Evolutionary conservation across 2,888 invertebrate genomes (phyloP).

Genomic region (Ormyrus nitidulus): DNA sequence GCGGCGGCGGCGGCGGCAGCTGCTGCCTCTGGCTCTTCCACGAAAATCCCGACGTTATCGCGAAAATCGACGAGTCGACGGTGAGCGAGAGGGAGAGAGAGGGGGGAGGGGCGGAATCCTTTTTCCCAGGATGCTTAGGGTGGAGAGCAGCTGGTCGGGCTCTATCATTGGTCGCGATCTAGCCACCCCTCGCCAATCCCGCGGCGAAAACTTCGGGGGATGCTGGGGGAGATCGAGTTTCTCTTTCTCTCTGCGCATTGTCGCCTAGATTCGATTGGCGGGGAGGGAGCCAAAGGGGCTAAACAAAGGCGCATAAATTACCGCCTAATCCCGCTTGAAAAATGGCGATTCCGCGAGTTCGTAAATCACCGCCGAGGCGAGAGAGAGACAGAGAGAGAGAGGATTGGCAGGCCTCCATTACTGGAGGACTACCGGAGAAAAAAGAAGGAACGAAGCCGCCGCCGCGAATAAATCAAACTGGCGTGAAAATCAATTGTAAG

Average conservation of each 20-base stretch:
- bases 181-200: conserved; percentile 72
- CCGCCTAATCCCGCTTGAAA: conserved; percentile 10
- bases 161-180: conserved; percentile 75
- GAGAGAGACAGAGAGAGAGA: conserved; percentile 7
- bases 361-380: conserved; percentile 24
- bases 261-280: not conserved
- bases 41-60: not conserved
- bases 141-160: conserved; percentile 63
- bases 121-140: conserved; percentile 53
- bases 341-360: conserved; percentile 23
- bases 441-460: conserved; percentile 59
- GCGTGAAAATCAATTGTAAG: conserved; percentile 72
- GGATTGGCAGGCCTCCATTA: conserved; percentile 62
- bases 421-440: not conserved
- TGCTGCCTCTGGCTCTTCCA: no score
- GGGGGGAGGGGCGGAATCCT: conserved; percentile 36
- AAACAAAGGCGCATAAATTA: conserved; percentile 1
- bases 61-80: conserved; percentile 37
- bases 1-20: no score
- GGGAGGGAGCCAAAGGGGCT: not conserved
- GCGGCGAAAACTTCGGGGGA: conserved; percentile 36
- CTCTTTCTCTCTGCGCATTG: not conserved
- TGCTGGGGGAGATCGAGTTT: conserved; percentile 48
- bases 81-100: conserved; percentile 22
- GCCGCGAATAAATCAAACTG: conserved; percentile 70